Base-by-base conservation (phyloP, 2,113 vertebrate genomes). In the Pyrgilauda ruficollis region DNA sequence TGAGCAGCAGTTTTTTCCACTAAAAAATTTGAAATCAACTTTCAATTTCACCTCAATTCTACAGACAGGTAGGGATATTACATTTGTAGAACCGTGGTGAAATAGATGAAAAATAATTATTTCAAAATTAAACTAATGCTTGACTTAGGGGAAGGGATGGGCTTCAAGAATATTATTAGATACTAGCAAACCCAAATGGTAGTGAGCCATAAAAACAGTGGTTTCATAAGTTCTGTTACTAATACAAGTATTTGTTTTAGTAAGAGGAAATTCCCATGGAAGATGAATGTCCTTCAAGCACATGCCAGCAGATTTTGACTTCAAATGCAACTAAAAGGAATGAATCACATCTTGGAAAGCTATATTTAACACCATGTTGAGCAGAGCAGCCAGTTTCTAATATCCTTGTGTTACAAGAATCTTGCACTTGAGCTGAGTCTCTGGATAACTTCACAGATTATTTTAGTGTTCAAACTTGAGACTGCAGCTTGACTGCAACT, bases 221-320 rank as follows among this genome's bases (percentile, higher is more conserved):
- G 80, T 92, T 95, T 97, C 76, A 11, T 87, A 92, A 94, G 89
- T 74, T 90, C 83, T 97, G 86, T 94, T 96, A 62, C 83, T 95
- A 94, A 86, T 68, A 90, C 83, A 90, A 93, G 84, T 41, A 90
- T 90, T 95, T 94, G 85, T 80, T 94, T 96, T 90, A 95, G 73
- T 96, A 90, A 93, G 66, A 92, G 90, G 92, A 96, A 97, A 96
- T 97, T 94, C 94, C 90, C 93, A 87, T 89, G 93, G 86, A 95
- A 93, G 76, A 94, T 92, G 44, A 95, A 93, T 97, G 96, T 90
- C 94, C 96, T 95, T 96, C 94, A 84, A 92, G 73, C 90, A 79
- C 8, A 10, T 13, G 83, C 93, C 88, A 93, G 88, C 73, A 90
- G 85, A 94, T 90, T 97, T 78, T 92, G 89, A 84, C 88, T 92